Base-by-base conservation (phyloP, 2,888 invertebrate genomes). In the Phyto melanocephala region DNA sequence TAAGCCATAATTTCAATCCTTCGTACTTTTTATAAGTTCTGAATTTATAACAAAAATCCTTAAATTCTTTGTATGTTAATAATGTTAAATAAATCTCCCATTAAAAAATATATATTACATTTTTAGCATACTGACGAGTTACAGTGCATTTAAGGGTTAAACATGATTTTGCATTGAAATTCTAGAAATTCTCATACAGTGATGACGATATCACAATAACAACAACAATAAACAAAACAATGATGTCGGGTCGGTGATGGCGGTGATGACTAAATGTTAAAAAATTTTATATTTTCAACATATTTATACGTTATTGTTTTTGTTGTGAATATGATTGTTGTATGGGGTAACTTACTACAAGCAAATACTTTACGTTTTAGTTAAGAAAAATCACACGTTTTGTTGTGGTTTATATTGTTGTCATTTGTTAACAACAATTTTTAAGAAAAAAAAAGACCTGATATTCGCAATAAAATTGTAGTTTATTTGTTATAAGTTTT, bases 181-280 rank as follows among this genome's bases (percentile, higher is more conserved):
- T 65, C 47, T 42, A 60, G 22, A 72, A 65, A 60, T 60, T 71
- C 65, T 58, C 68, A 37, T 58, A 71, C 50, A 50, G 22, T 54
- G 75, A 28, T 81, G 71, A 52, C 80, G 40, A 71, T 71, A 67
- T 67, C 65, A 74, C 42, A 28, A 45, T 33, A 60, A 17, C 45
- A 45, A 17, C 20, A 6, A 50, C n/a, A 45, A 52, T 28, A 22
- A 45, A 42, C 62, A 54, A 71, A n/a, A 54, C 22, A 50, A 71
- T 47, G 15, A 20, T 67, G 63, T 65, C 45, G 33, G 42, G 54
- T 8, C 37, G 56, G 17, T 22, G 42, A n/a, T 37, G 54, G 28
- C 13, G 54, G 40, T 62, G 82, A 79, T 82, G 82, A 82, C 82
- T 82, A 82, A 82, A 79, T 58, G 54, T 17, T 65, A 65, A 82